Evolutionary conservation across 2,113 vertebrate species (phyloP).

Genomic region (Turdus rufiventris): DNA sequence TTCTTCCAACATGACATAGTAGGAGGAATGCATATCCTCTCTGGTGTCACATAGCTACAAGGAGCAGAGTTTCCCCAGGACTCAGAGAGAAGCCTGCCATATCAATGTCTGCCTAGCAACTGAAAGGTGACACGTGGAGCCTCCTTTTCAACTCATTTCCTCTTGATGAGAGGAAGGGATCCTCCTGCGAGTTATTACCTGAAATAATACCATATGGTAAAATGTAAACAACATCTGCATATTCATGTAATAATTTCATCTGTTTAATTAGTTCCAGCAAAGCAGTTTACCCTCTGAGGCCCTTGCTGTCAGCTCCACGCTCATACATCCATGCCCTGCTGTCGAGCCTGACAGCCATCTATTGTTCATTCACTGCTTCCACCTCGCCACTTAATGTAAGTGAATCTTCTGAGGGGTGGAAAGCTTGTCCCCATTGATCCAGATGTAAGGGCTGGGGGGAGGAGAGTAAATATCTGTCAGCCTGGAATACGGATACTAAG

Average conservation of each 20-base stretch:
- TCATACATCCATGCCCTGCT: slow-evolving; percentile 88
- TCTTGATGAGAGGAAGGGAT: slow-evolving; percentile 90
- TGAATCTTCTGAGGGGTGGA: slow-evolving; percentile 82
- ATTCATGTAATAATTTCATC: slow-evolving; percentile 99
- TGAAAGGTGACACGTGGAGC: slow-evolving; percentile 76
- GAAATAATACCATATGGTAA: slow-evolving; percentile 99
- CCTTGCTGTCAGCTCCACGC: slow-evolving; percentile 88
- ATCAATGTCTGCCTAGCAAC: slow-evolving; percentile 78
- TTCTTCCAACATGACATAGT: not conserved
- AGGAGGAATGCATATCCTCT: not conserved
- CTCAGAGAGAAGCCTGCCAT: slow-evolving; percentile 23
- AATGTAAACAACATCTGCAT: slow-evolving; percentile 99
- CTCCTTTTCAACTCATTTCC: slow-evolving; percentile 79
- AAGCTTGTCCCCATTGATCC: slow-evolving; percentile 72
- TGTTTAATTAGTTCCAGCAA: slow-evolving; percentile 99
- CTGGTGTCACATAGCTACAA: not conserved
- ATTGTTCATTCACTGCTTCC: slow-evolving; percentile 84
- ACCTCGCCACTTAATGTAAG: slow-evolving; percentile 82
- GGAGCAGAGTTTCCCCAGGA: not conserved
- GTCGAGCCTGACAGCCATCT: slow-evolving; percentile 88
- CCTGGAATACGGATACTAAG: slow-evolving; percentile 57
- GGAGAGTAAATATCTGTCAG: slow-evolving; percentile 70
- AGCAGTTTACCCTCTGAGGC: slow-evolving; percentile 98
- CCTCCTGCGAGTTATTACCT: slow-evolving; percentile 94
- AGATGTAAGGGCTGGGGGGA: slow-evolving; percentile 67